phyloP scores from a whole-genome alignment of 2,888 invertebrate genomes.

The Lacanobia wlatinum region DNA sequence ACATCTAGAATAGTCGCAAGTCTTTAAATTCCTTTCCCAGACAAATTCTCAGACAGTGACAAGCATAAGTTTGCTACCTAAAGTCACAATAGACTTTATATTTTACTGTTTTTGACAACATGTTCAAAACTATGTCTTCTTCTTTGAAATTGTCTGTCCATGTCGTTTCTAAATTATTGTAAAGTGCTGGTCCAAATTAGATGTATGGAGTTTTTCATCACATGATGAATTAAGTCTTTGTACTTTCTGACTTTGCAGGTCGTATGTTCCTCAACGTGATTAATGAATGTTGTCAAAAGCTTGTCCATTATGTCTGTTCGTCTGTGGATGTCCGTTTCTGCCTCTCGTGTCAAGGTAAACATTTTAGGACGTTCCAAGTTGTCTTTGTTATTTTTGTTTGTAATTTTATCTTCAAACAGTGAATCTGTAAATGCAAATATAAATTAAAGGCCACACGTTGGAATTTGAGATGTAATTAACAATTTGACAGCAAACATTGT shows the following conservation, averaged over 20 bases:
- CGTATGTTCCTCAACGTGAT: constrained; percentile 24
- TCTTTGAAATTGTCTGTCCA: background rate
- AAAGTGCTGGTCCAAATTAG: background rate
- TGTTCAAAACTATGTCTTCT: constrained; percentile 14
- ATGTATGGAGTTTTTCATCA: constrained; percentile 23
- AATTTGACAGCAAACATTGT: constrained; percentile 3
- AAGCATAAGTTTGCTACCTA: constrained; percentile 5
- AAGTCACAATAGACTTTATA: constrained; percentile 8
- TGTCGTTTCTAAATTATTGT: constrained; percentile 4
- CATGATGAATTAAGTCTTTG: background rate
- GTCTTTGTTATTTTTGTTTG: constrained; percentile 15
- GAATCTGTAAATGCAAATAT: constrained; percentile 18
- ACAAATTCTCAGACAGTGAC: background rate
- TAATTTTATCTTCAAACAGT: constrained; percentile 11
- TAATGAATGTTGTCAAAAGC: constrained; percentile 25
- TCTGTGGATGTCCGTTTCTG: constrained; percentile 8
- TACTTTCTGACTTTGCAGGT: background rate
- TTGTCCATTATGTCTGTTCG: background rate
- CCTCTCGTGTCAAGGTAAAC: constrained; percentile 42
- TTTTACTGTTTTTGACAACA: constrained; percentile 15
- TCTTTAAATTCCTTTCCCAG: background rate
- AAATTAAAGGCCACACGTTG: constrained; percentile 14
- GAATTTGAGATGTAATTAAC: constrained; percentile 16
- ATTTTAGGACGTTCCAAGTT: constrained; percentile 13
- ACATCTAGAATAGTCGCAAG: background rate